phyloP scores from a whole-genome alignment of 2,113 vertebrate genomes.

The Saiga tatarica region DNA sequence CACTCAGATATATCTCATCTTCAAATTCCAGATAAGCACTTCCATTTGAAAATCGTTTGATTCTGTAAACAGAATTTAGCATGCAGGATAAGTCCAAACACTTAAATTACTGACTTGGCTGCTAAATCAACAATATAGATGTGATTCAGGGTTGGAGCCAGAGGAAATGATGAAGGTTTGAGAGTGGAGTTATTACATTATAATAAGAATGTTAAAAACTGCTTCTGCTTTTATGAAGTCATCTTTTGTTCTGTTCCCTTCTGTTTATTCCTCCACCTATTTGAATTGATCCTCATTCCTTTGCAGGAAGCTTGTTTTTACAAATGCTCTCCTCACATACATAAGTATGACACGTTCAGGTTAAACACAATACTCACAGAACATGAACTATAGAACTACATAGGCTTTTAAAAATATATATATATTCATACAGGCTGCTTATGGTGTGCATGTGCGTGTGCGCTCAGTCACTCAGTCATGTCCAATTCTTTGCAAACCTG shows the following conservation, averaged over 20 bases:
- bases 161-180: slow-evolving; percentile 51
- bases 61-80: slow-evolving; percentile 67
- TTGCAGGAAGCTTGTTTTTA: background rate
- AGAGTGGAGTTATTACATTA: slow-evolving; percentile 43
- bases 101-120: slow-evolving; percentile 58
- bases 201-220: background rate
- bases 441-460: background rate
- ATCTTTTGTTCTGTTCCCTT: background rate
- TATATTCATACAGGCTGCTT: background rate
- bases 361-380: background rate
- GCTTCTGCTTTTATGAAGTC: background rate
- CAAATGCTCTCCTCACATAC: background rate
- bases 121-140: slow-evolving; percentile 56
- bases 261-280: background rate
- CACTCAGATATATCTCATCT: slow-evolving; percentile 55
- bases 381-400: background rate
- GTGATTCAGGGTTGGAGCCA: slow-evolving; percentile 31
- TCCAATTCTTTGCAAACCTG: background rate
- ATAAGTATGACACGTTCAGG: background rate
- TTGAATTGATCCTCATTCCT: background rate
- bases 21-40: slow-evolving; percentile 48
- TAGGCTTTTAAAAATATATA: background rate
- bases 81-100: slow-evolving; percentile 42
- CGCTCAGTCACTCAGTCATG: background rate
- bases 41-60: slow-evolving; percentile 62